Conservation (phyloP, 2,888 invertebrate species). For the Liopterus haemorrhoidalis region DNA sequence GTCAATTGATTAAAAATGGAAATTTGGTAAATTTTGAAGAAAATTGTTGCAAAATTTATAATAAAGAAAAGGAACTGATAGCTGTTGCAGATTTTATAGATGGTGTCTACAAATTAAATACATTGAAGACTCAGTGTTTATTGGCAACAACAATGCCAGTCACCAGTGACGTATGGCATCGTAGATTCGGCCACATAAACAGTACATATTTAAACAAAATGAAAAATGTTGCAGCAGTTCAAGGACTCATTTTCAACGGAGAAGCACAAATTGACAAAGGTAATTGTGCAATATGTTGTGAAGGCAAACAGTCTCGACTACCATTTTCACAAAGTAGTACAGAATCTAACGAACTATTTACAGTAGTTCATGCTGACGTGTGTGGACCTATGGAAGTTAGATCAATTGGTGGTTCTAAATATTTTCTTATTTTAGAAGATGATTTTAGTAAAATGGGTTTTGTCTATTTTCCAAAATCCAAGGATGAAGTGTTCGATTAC, state of each 20-base stretch:
- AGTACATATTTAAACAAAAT: conserved; percentile 1
- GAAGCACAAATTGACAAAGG: conserved; percentile 3
- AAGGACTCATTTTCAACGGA: conserved; percentile 9
- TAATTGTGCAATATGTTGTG: conserved; percentile 30
- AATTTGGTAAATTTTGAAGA: conserved; percentile 1
- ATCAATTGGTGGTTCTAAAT: conserved; percentile 30
- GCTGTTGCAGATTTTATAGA: conserved; percentile 1
- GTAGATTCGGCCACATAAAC: conserved; percentile 10
- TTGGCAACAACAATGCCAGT: conserved; percentile 8
- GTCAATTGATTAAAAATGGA: conserved; percentile 7
- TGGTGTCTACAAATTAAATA: conserved; percentile 1
- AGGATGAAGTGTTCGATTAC: conserved; percentile 32
- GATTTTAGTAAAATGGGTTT: conserved; percentile 33
- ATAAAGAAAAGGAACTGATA: conserved; percentile 2
- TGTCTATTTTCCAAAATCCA: conserved; percentile 32
- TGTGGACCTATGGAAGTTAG: conserved; percentile 30
- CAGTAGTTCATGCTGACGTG: conserved; percentile 33
- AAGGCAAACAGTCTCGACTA: conserved; percentile 34
- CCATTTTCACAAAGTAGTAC: conserved; percentile 30
- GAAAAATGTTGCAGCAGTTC: conserved; percentile 17
- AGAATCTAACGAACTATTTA: conserved; percentile 27
- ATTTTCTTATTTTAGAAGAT: conserved; percentile 36
- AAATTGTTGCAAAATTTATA: conserved; percentile 4
- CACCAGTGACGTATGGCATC: conserved; percentile 14
- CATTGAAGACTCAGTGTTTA: conserved; percentile 6